phyloP scores from a whole-genome alignment of 2,888 invertebrate genomes.

The Yponomeuta cagnagella region DNA sequence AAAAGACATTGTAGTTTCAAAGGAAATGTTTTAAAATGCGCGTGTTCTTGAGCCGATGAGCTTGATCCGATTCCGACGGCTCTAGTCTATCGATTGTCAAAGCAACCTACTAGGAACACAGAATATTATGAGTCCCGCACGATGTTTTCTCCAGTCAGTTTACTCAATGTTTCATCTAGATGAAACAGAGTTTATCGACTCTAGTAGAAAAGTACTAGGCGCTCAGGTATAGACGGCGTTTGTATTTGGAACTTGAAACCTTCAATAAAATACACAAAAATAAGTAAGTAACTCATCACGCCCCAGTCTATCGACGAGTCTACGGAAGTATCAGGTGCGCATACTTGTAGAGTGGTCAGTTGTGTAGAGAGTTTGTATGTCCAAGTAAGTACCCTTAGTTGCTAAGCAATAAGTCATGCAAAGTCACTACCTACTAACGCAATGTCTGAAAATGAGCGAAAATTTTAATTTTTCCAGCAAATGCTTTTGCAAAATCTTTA shows the following conservation, averaged over 20 bases:
- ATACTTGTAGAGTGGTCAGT: background rate
- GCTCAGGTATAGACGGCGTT: background rate
- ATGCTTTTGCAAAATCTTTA: no score
- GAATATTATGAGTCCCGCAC: background rate
- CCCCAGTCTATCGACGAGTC: background rate
- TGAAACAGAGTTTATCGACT: background rate
- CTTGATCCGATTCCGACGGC: slow-evolving; percentile 6
- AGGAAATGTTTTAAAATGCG: no score
- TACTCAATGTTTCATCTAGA: no score
- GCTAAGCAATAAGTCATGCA: background rate
- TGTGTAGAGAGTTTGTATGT: background rate
- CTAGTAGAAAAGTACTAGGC: background rate
- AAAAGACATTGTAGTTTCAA: no score
- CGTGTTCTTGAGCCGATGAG: no score
- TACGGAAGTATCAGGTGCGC: background rate
- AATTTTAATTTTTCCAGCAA: no score
- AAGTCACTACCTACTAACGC: no score
- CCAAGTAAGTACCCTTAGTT: background rate
- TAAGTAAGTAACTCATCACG: background rate
- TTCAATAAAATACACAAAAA: background rate
- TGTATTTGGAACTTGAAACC: background rate
- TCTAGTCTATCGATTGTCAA: background rate
- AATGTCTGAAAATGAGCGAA: no score
- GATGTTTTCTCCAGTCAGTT: no score
- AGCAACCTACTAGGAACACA: background rate